Evolutionary conservation across 2,113 vertebrate genomes (phyloP), one percentile per base, ranked within the genome.

Genomic region (Anguilla japonica): DNA sequence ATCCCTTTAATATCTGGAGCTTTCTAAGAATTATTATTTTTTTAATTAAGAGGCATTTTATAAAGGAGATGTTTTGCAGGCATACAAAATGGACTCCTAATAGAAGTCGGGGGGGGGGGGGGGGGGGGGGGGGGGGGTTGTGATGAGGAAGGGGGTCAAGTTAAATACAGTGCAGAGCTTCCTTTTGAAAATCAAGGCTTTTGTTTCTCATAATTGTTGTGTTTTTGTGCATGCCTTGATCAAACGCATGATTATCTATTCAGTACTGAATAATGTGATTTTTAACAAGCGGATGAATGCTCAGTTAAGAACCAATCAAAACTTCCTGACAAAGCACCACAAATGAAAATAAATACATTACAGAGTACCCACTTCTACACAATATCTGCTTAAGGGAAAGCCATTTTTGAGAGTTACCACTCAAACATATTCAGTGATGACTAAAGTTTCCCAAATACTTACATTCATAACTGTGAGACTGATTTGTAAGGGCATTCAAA

Each of bases 171-270:
- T 29, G 26, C 71, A 34, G n/a, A 6, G 6, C 71, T 34, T 75
- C 26, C 71, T 34, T 29, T 75, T 75, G 71, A 75, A 75, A 75
- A 75, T 75, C 71, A 75, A 75, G 71, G 71, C 71, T 75, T 75
- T 75, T 75, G 71, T 75, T 75, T 75, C n/a, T 75, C 34, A 29
- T 75, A 75, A 75, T 75, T 71, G 9, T 71, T 34, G 71, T 34
- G 20, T 75, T 67, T 75, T 34, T 75, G 71, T 75, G n/a, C 71
- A 75, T 11, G n/a, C 9, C n/a, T 75, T 75, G 71, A 34, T 34
- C 5, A 75, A 34, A 13, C 0, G 71, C 71, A 34, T 75, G 9
- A 75, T 75, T 75, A 75, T 75, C n/a, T 34, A 75, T 75, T 75
- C 71, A 75, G n/a, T 75, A 4, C 6, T 34, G 71, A 8, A 75